phyloP scores from a whole-genome alignment of 2,888 invertebrate species.

The Neoitamus cyanurus region DNA sequence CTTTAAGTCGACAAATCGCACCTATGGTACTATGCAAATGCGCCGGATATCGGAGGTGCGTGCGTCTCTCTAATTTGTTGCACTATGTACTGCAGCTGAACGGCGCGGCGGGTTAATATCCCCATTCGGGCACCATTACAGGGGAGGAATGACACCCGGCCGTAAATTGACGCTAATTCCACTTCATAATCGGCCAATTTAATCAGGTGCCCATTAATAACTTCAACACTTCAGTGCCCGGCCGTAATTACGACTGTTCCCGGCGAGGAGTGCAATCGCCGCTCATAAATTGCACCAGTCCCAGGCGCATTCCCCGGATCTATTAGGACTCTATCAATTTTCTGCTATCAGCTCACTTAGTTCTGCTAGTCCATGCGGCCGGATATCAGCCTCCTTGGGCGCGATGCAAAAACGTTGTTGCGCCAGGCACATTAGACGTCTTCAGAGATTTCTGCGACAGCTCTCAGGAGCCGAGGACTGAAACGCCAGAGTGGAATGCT shows the following conservation, averaged over 20 bases:
- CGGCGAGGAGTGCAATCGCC: background rate
- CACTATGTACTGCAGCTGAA: background rate
- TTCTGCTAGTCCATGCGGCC: background rate
- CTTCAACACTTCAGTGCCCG: constrained; percentile 17
- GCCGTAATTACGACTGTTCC: constrained; percentile 25
- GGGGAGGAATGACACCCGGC: constrained; percentile 2
- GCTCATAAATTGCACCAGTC: constrained; percentile 2
- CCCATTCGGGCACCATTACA: background rate
- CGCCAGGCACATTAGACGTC: background rate
- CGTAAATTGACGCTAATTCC: constrained; percentile 26
- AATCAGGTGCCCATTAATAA: constrained; percentile 38
- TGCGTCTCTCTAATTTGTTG: background rate
- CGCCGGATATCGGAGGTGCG: background rate
- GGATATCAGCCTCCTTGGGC: background rate
- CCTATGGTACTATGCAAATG: background rate
- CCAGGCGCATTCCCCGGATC: background rate
- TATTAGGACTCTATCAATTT: constrained; percentile 39
- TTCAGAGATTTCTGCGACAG: background rate
- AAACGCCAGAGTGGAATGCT: background rate
- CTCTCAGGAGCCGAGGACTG: background rate
- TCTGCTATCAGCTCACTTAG: constrained; percentile 19
- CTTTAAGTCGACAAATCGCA: constrained; percentile 2
- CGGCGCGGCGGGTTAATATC: background rate
- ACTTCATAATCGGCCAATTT: constrained; percentile 11
- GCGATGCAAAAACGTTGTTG: background rate